Percentiles rank a stretch among this genome's conserved stretches.
These are phyloP conservation scores for Siniperca obscura DNA, from an alignment of 2,797 vertebrate species.

Conservation along the genomic window DNA sequence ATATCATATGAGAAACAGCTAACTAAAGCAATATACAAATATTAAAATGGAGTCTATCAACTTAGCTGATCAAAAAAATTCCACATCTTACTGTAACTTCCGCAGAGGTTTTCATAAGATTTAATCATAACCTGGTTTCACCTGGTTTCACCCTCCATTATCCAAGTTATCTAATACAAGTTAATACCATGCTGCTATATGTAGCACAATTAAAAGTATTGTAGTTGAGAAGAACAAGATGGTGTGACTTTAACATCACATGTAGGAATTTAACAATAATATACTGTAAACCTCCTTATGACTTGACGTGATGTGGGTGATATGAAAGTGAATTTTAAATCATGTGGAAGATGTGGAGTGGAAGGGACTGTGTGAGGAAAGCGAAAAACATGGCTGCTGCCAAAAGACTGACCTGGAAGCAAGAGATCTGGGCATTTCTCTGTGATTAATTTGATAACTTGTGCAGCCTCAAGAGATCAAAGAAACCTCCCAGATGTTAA, in stretches of 20 bases:
- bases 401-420: slow-evolving; percentile 41
- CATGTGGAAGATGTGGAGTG: background rate
- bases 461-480: slow-evolving; percentile 31
- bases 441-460: slow-evolving; percentile 41
- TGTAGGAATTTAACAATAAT: background rate
- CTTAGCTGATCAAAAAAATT: background rate
- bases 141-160: background rate
- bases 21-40: background rate
- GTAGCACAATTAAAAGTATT: background rate
- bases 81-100: background rate
- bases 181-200: background rate
- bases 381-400: slow-evolving; percentile 33
- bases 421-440: slow-evolving; percentile 29
- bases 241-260: no score
- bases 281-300: background rate
- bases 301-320: background rate
- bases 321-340: background rate
- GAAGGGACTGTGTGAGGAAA: slow-evolving; percentile 17
- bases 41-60: background rate
- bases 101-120: background rate
- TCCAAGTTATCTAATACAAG: background rate
- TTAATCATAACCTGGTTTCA: background rate
- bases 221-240: background rate
- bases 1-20: background rate
- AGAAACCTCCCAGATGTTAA: slow-evolving; percentile 15